These are phyloP conservation scores for Ooceraea biroi DNA, from an alignment of 1,140 invertebrate genomes.

Conservation along the genomic window DNA sequence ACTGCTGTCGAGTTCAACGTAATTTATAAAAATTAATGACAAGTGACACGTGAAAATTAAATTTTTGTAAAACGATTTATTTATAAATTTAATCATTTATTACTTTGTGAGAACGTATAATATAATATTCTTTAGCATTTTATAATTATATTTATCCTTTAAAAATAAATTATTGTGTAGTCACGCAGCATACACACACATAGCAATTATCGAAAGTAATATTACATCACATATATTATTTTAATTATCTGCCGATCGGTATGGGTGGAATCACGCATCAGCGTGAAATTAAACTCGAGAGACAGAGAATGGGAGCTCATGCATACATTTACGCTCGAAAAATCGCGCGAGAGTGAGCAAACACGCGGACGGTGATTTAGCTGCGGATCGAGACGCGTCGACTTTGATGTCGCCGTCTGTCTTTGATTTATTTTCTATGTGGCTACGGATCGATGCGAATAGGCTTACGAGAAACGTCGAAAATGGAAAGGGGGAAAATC, in stretches of 20 bases:
- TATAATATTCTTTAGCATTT: too few species aligned
- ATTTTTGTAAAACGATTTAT: too few species aligned
- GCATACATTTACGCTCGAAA: conserved; percentile 32
- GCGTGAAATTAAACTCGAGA: conserved; percentile 6
- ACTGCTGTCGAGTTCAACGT: too few species aligned
- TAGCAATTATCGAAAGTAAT: too few species aligned
- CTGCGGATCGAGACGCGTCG: conserved; percentile 24
- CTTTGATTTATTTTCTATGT: conserved; percentile 54
- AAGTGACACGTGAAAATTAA: too few species aligned
- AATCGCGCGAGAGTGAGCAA: conserved; percentile 23
- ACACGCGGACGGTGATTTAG: conserved; percentile 18
- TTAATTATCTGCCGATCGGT: background rate
- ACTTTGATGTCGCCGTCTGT: conserved; percentile 35
- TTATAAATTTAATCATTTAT: too few species aligned
- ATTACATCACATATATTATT: too few species aligned
- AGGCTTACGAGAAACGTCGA: conserved; percentile 41
- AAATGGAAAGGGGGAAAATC: conserved; percentile 42
- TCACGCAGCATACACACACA: too few species aligned
- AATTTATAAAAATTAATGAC: too few species aligned
- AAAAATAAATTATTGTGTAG: too few species aligned
- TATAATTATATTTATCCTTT: too few species aligned
- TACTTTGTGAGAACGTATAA: too few species aligned
- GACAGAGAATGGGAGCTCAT: conserved; percentile 8
- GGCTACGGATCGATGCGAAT: conserved; percentile 30
- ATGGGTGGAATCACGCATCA: background rate